Evolutionary conservation across 2,113 vertebrate species (phyloP).

Genomic region (Serilophus lunatus): DNA sequence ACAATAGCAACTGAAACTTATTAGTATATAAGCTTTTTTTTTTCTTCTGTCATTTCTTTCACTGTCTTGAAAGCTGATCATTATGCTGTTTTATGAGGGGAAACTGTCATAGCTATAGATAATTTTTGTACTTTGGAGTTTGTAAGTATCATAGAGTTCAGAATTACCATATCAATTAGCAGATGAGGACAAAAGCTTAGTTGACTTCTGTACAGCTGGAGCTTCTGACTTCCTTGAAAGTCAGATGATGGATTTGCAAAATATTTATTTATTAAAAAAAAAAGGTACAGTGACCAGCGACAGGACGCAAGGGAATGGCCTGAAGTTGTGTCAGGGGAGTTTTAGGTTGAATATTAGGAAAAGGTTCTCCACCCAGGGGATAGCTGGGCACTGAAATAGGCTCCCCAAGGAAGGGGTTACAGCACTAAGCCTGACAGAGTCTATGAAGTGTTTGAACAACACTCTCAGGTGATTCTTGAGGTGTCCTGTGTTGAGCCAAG

Average conservation of each 20-base stretch:
- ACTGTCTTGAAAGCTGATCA: background rate
- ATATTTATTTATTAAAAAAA: background rate
- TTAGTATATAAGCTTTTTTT: background rate
- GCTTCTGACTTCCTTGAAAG: background rate
- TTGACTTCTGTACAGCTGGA: background rate
- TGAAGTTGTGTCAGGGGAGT: background rate
- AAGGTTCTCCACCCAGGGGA: background rate
- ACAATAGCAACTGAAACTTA: background rate
- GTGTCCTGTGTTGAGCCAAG: background rate
- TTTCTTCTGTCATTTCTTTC: background rate
- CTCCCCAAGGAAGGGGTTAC: background rate
- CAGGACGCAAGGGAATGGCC: background rate
- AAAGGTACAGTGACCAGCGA: background rate
- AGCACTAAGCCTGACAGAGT: background rate
- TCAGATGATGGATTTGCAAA: background rate
- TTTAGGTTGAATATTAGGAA: background rate
- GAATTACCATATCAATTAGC: slow-evolving; percentile 27
- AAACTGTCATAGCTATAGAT: background rate
- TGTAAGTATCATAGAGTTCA: background rate
- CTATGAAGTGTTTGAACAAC: background rate
- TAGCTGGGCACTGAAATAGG: background rate
- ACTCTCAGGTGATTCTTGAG: background rate
- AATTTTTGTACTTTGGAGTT: background rate
- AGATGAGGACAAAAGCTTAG: background rate
- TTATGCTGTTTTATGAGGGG: background rate